Conservation (phyloP, 2,888 invertebrate genomes). For the Hedychridium roseum region DNA sequence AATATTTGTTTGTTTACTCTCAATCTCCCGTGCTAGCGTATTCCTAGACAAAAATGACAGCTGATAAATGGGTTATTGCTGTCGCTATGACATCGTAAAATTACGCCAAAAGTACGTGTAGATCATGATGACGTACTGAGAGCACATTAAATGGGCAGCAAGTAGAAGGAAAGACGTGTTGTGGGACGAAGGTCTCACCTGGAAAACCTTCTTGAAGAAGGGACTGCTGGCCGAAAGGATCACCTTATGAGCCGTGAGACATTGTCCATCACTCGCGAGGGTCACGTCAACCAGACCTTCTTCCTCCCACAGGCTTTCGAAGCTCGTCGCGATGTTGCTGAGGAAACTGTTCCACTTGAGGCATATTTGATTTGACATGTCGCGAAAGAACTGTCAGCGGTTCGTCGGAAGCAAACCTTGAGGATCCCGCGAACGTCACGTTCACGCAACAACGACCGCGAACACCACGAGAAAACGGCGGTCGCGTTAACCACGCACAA, state of each 20-base stretch:
- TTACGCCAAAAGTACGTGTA: not conserved
- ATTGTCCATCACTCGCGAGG: conserved; percentile 72
- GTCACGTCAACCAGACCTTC: conserved; percentile 75
- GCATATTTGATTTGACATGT: conserved; percentile 70
- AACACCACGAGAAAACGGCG: conserved; percentile 27
- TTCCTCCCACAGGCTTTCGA: conserved; percentile 72
- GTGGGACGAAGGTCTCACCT: conserved; percentile 61
- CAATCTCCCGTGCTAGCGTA: conserved; percentile 4
- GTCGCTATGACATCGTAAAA: not conserved
- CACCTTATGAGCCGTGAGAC: conserved; percentile 74
- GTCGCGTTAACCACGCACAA: conserved; percentile 43
- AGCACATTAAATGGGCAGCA: no score
- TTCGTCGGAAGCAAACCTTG: not conserved
- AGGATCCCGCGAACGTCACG: not conserved
- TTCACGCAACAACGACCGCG: conserved; percentile 22
- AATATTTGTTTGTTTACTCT: not conserved
- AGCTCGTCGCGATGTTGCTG: conserved; percentile 71
- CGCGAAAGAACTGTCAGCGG: conserved; percentile 18
- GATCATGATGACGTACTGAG: not conserved
- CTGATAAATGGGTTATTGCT: conserved; percentile 1
- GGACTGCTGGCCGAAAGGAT: conserved; percentile 75
- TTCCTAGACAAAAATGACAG: not conserved
- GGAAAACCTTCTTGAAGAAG: conserved; percentile 72
- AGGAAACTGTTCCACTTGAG: conserved; percentile 76
- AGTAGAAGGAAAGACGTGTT: not conserved